Conservation (phyloP, 2,113 vertebrate genomes). For the Xyliphius kryptos region DNA sequence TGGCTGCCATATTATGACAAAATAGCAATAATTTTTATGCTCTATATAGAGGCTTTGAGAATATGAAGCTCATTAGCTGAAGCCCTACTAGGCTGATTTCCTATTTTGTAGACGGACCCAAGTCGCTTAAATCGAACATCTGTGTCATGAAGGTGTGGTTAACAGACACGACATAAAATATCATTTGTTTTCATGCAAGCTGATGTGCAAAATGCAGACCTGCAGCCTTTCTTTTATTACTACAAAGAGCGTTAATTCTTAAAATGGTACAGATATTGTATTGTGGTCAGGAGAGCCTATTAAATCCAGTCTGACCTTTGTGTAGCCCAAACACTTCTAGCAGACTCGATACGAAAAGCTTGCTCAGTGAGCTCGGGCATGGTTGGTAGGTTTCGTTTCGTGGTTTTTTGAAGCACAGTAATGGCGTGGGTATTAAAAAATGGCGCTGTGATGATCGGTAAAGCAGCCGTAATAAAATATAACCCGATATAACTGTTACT, state of each 20-base stretch:
- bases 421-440: no score
- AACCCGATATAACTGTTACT: no score
- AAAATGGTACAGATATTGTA: constrained; percentile 46
- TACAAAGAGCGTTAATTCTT: constrained; percentile 63
- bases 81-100: constrained; percentile 59
- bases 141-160: constrained; percentile 60
- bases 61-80: constrained; percentile 59
- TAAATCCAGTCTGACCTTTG: constrained; percentile 64
- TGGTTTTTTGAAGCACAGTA: no score
- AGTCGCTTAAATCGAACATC: constrained; percentile 54
- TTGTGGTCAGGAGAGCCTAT: constrained; percentile 61
- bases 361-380: no score
- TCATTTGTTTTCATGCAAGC: constrained; percentile 64
- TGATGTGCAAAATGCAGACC: constrained; percentile 60
- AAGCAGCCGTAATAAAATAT: no score
- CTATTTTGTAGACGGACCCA: constrained; percentile 61
- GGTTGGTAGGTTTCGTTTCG: no score
- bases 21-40: constrained; percentile 57
- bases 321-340: no score
- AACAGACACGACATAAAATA: constrained; percentile 62
- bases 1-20: constrained; percentile 63
- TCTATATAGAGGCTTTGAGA: constrained; percentile 52
- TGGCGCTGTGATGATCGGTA: no score
- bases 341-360: no score
- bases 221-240: constrained; percentile 61